Conservation (phyloP, 2,888 invertebrate species). For the Zele albiditarsus region DNA sequence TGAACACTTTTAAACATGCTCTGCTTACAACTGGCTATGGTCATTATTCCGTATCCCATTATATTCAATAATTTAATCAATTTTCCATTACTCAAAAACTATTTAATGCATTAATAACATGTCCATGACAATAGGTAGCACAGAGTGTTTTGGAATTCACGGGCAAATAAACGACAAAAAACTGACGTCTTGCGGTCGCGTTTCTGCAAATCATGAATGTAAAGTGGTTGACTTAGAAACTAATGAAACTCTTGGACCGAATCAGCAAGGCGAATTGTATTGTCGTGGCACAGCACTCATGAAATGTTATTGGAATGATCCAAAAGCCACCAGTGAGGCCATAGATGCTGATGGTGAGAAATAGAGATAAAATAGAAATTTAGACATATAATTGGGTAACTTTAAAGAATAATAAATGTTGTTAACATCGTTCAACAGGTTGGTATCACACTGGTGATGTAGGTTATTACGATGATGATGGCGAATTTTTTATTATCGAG, state of each 20-base stretch:
- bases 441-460: conserved; percentile 69
- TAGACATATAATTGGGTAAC: not conserved
- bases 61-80: not conserved
- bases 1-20: conserved; percentile 17
- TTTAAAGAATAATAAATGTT: not conserved
- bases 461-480: conserved; percentile 61
- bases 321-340: conserved; percentile 37
- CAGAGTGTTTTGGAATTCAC: conserved; percentile 48
- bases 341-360: conserved; percentile 51
- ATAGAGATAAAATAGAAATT: not conserved
- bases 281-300: conserved; percentile 41
- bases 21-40: conserved; percentile 2
- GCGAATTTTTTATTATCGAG: conserved; percentile 62
- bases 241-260: conserved; percentile 52
- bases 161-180: conserved; percentile 23
- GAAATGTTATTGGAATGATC: conserved; percentile 49
- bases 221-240: conserved; percentile 55
- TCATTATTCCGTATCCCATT: not conserved
- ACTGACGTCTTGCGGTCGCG: conserved; percentile 56
- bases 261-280: conserved; percentile 52
- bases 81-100: not conserved
- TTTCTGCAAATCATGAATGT: conserved; percentile 42
- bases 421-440: conserved; percentile 49
- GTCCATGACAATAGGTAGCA: conserved; percentile 53
- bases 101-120: not conserved